A percentile compares a stretch with the other conserved stretches of the same genome.
Evolutionary conservation across 2,888 invertebrate genomes (phyloP).

Genomic region (Limnephilus auricula): DNA sequence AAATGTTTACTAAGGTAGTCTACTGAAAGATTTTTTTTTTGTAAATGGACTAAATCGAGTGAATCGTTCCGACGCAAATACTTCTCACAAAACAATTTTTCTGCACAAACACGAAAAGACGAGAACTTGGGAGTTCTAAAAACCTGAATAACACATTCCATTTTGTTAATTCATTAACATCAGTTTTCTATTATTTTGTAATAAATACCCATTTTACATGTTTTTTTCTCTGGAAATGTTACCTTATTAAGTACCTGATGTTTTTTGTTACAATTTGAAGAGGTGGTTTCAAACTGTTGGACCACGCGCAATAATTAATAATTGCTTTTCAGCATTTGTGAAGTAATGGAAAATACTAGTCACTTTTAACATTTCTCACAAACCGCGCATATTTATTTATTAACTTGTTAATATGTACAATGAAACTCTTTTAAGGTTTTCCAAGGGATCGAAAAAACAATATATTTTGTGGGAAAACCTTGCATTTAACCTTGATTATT

Average conservation of each 20-base stretch:
- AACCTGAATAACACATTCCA: conserved; percentile 24
- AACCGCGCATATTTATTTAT: background rate
- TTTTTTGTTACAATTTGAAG: conserved; percentile 22
- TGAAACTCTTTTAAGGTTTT: too few species aligned
- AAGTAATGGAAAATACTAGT: conserved; percentile 28
- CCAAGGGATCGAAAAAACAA: too few species aligned
- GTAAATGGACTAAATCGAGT: background rate
- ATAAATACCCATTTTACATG: background rate
- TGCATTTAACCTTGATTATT: too few species aligned
- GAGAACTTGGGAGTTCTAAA: background rate
- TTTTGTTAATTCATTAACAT: conserved; percentile 16
- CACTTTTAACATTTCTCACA: background rate
- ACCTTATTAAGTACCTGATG: conserved; percentile 40
- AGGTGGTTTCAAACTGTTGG: conserved; percentile 10
- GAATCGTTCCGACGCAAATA: background rate
- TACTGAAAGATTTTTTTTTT: background rate
- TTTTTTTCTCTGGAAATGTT: conserved; percentile 41
- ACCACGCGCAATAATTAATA: background rate
- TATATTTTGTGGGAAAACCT: too few species aligned
- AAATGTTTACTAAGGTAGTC: background rate
- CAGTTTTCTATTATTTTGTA: conserved; percentile 17
- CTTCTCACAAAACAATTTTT: background rate
- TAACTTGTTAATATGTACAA: background rate
- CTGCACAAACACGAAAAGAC: background rate
- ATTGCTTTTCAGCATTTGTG: conserved; percentile 3